Evolutionary conservation across 2,113 vertebrate genomes (phyloP), one percentile per base, ranked within the genome.

Genomic region (Zingel zingel): DNA sequence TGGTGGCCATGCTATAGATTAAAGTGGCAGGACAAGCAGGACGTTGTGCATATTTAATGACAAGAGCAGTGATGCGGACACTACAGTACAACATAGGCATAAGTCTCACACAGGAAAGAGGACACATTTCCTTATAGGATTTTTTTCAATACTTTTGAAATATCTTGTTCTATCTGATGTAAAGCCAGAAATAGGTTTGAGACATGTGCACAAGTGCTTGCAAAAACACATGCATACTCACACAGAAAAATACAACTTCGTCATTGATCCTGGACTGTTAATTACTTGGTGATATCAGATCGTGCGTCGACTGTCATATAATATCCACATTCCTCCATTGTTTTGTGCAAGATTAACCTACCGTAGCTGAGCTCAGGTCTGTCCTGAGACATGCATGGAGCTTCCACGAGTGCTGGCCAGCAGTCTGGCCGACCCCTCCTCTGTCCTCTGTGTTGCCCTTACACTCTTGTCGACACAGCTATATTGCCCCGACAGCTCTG

Each of bases 391-490:
- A 2, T 71, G 69, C 39, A 50, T 43, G 19, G 53, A 50, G 76
- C 67, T 48, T 70, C 43, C 65, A 50, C 19, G 33, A 71, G 15
- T 25, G 2, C 74, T 82, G 70, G 68, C 86, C 86, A 64, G 76
- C 64, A 56, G 86, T 81, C 68, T 61, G 78, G 51, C 48, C 59
- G 81, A 83, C 78, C 74, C 77, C 83, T 83, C 89, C 87, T 84
- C 85, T 92, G 84, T 86, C 84, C 91, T 89, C 86, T 69, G 85
- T 72, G 59, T 91, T 62, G 89, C 91, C 83, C 91, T 86, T 67
- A 85, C 62, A 77, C 86, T 92, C 91, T 83, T 92, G 87, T 93
- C 91, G 88, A 91, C 92, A 90, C 84, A 77, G 74, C 85, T 72
- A 78, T 74, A 62, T 85, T 91, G 82, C 90, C 88, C 75, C 88